phyloP scores from a whole-genome alignment of 2,797 vertebrate genomes.

The Hafferia zeledoni region DNA sequence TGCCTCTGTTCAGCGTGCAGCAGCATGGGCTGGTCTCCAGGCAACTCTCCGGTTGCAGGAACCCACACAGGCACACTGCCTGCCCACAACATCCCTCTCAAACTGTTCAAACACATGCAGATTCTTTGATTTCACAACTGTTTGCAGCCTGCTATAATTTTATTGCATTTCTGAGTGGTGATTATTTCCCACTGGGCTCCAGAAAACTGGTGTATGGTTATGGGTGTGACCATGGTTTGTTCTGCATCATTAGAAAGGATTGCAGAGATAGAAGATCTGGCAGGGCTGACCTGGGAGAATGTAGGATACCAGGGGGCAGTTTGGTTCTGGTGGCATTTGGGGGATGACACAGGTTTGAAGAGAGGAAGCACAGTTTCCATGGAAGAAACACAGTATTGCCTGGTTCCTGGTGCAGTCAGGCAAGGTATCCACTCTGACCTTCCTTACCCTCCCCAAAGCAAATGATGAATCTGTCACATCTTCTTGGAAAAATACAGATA shows the following conservation, averaged over 20 bases:
- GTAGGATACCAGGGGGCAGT: fast-evolving
- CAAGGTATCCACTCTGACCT: neutral
- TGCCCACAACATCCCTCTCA: neutral
- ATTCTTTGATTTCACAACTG: neutral
- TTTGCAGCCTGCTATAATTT: neutral
- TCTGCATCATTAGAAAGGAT: neutral
- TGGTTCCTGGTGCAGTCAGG: neutral
- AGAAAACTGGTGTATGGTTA: neutral
- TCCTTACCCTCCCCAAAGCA: neutral
- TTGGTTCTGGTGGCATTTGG: neutral
- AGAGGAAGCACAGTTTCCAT: neutral
- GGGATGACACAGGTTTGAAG: neutral
- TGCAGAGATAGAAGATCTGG: neutral
- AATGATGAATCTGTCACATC: neutral
- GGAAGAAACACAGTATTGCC: neutral
- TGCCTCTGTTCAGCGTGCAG: neutral
- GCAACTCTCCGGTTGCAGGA: neutral
- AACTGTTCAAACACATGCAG: fast-evolving
- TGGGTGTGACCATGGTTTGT: neutral
- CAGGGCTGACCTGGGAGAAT: neutral
- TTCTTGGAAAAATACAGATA: neutral
- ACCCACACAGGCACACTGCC: fast-evolving
- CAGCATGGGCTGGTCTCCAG: neutral
- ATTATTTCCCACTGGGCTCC: neutral
- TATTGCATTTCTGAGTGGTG: neutral